These are phyloP conservation scores for Tyto alba DNA, from an alignment of 2,113 vertebrate genomes.

Conservation along the genomic window DNA sequence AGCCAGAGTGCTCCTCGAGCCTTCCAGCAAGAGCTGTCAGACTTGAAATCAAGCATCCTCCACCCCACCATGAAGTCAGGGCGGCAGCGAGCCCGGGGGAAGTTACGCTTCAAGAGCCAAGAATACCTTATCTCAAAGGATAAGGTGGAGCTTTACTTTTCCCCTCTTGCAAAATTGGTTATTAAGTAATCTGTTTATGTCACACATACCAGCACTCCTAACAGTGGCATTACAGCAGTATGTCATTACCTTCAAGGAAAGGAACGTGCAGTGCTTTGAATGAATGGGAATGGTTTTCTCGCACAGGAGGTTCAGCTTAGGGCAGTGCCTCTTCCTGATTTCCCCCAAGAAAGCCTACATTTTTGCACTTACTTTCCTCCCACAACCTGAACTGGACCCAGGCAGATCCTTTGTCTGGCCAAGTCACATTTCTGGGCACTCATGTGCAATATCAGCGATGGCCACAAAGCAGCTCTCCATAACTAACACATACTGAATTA, in stretches of 20 bases:
- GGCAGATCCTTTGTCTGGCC: background rate
- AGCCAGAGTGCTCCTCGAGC: fast-evolving
- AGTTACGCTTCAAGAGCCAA: slow-evolving; percentile 60
- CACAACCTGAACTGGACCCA: background rate
- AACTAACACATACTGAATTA: fast-evolving
- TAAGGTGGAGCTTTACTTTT: slow-evolving; percentile 76
- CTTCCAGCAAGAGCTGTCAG: background rate
- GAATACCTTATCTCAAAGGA: slow-evolving; percentile 75
- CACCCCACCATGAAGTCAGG: background rate
- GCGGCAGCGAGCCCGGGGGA: slow-evolving; percentile 12
- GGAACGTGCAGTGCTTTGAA: slow-evolving; percentile 16
- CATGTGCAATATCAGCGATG: background rate
- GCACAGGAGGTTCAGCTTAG: background rate
- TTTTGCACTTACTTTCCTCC: background rate
- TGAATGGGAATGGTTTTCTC: background rate
- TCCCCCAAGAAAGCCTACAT: background rate
- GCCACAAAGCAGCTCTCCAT: background rate
- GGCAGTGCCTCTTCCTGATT: background rate
- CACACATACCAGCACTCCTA: slow-evolving; percentile 47
- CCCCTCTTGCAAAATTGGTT: slow-evolving; percentile 68
- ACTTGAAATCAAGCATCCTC: background rate
- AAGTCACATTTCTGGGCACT: background rate
- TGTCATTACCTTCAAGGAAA: slow-evolving; percentile 35
- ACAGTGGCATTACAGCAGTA: background rate
- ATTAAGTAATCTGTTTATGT: slow-evolving; percentile 74